Evolutionary conservation across 2,888 invertebrate genomes (phyloP).

Genomic region (Drosophila borborema): DNA sequence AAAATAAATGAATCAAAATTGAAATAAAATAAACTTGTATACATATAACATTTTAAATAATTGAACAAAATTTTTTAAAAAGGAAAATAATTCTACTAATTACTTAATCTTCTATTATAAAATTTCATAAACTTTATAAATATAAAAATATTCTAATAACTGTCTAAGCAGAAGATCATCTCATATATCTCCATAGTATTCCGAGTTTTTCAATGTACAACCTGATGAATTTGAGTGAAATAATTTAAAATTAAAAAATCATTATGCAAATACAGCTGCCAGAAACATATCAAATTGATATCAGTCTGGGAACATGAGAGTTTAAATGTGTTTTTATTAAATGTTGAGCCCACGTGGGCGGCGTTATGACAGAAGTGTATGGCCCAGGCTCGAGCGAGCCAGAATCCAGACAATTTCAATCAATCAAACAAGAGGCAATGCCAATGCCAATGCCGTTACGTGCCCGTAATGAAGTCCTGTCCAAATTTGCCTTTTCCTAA

Average conservation of each 20-base stretch:
- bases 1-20: too few relatives aligned
- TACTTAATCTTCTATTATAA: neutral
- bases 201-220: neutral
- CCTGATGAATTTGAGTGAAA: neutral
- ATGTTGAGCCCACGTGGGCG: conserved; percentile 23
- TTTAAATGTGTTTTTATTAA: conserved; percentile 57
- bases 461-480: conserved; percentile 80
- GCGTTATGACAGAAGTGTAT: conserved; percentile 3
- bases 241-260: conserved; percentile 65
- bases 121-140: neutral
- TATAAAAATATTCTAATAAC: neutral
- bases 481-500: conserved; percentile 81
- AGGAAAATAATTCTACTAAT: neutral
- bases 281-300: conserved; percentile 73
- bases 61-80: neutral
- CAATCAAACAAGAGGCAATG: conserved; percentile 78
- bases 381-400: conserved; percentile 3
- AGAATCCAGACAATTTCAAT: conserved; percentile 72
- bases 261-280: conserved; percentile 67
- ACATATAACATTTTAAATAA: too few relatives aligned
- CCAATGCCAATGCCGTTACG: conserved; percentile 76
- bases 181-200: neutral
- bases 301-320: conserved; percentile 59
- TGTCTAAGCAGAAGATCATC: neutral
- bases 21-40: too few relatives aligned